phyloP scores from a whole-genome alignment of 2,113 vertebrate species.

The Zapornia atra region DNA sequence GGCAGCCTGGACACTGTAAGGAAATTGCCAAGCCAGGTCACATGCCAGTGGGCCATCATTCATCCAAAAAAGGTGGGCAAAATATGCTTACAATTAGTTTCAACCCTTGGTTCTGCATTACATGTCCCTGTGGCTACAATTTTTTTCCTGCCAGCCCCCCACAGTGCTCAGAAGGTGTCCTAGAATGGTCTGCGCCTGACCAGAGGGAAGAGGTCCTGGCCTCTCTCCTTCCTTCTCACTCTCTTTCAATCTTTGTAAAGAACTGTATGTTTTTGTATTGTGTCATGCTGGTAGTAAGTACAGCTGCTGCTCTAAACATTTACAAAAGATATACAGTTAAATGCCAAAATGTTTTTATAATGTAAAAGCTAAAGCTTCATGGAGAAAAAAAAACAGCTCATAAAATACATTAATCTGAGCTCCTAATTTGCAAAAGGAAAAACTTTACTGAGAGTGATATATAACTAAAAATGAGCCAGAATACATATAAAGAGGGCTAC shows the following conservation, averaged over 20 bases:
- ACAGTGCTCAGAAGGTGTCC: conserved; percentile 80
- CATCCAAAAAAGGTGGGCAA: conserved; percentile 73
- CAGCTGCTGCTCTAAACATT: conserved; percentile 62
- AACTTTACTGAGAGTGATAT: background rate
- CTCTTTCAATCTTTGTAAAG: conserved; percentile 11
- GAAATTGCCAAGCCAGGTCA: conserved; percentile 81
- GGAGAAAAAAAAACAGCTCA: background rate
- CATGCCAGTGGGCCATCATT: conserved; percentile 81
- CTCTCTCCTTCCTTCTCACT: conserved; percentile 37
- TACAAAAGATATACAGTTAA: background rate
- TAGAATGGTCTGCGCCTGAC: conserved; percentile 74
- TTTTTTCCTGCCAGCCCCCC: conserved; percentile 84
- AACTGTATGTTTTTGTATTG: conserved; percentile 33
- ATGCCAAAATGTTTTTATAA: background rate
- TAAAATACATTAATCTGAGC: background rate
- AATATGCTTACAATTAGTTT: conserved; percentile 88
- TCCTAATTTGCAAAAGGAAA: background rate
- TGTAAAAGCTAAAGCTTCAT: background rate
- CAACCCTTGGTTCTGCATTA: conserved; percentile 78
- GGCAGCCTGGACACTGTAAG: conserved; percentile 73
- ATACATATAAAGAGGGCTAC: background rate
- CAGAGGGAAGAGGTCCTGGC: conserved; percentile 41
- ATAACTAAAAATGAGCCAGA: background rate
- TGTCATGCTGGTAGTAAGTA: conserved; percentile 51
- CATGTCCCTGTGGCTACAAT: conserved; percentile 76